phyloP scores from a whole-genome alignment of 2,888 invertebrate genomes.

The Acronicta psi region DNA sequence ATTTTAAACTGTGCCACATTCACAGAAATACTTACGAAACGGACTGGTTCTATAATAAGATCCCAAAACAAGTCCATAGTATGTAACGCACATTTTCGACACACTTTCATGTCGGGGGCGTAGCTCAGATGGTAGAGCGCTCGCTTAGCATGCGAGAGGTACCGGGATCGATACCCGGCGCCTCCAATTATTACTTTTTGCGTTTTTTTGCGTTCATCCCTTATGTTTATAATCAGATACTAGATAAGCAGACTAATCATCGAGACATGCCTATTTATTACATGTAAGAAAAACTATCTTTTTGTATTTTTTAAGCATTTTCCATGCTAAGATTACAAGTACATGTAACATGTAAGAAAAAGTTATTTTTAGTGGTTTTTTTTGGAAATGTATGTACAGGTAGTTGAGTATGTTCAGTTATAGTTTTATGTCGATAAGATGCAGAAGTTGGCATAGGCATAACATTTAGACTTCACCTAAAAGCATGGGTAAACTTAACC shows the following conservation, averaged over 20 bases:
- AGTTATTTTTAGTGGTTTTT: no score
- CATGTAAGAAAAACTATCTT: no score
- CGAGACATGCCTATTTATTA: no score
- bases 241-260: not conserved
- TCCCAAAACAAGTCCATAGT: not conserved
- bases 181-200: conserved; percentile 72
- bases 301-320: no score
- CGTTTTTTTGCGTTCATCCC: conserved; percentile 7
- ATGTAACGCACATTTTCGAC: not conserved
- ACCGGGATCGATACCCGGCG: conserved; percentile 90
- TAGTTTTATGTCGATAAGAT: no score
- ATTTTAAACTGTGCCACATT: conserved; percentile 25
- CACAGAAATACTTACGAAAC: conserved; percentile 20
- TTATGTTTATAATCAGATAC: not conserved
- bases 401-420: no score
- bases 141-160: conserved; percentile 90
- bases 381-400: no score
- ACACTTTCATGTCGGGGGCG: conserved; percentile 72
- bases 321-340: no score
- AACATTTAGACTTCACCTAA: no score
- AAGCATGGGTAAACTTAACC: no score
- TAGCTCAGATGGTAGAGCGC: conserved; percentile 90
- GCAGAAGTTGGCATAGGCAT: no score
- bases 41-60: conserved; percentile 33
- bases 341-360: no score